These are phyloP conservation scores for Phasianus colchicus DNA, from an alignment of 2,113 vertebrate species.

Conservation along the genomic window DNA sequence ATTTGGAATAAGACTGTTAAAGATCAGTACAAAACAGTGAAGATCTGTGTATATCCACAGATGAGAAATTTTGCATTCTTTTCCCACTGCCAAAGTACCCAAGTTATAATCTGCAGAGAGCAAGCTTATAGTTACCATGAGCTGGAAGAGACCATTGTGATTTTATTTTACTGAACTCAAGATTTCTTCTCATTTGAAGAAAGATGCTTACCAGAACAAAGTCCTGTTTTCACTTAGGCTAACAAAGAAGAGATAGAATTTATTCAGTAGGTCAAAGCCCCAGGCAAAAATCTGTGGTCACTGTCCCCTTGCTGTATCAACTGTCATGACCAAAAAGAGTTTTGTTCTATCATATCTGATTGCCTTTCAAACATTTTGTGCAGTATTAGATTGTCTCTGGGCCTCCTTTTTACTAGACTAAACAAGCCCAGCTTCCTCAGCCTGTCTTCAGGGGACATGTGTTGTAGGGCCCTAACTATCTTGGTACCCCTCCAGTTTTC, in stretches of 20 bases:
- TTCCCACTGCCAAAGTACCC: slow-evolving; percentile 13
- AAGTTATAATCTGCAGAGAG: background rate
- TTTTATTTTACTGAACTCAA: background rate
- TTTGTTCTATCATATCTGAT: background rate
- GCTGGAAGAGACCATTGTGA: background rate
- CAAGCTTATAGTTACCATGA: background rate
- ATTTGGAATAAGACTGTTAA: slow-evolving; percentile 24
- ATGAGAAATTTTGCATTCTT: slow-evolving; percentile 20
- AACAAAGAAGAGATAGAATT: background rate
- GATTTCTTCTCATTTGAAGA: background rate
- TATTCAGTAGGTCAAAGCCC: background rate
- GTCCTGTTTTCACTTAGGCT: background rate
- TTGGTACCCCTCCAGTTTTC: slow-evolving; percentile 43
- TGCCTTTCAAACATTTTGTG: slow-evolving; percentile 1
- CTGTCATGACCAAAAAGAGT: background rate
- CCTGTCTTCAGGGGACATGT: background rate
- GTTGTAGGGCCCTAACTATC: background rate
- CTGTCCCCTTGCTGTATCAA: background rate
- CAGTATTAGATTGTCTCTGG: background rate
- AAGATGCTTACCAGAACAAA: background rate
- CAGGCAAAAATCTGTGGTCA: background rate
- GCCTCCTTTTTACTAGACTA: slow-evolving; percentile 7
- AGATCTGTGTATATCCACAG: slow-evolving; percentile 26
- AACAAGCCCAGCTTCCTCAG: slow-evolving; percentile 15
- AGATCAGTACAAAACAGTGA: slow-evolving; percentile 38